These are phyloP conservation scores for Amia ocellicauda DNA, from an alignment of 2,113 vertebrate genomes.

Conservation along the genomic window DNA sequence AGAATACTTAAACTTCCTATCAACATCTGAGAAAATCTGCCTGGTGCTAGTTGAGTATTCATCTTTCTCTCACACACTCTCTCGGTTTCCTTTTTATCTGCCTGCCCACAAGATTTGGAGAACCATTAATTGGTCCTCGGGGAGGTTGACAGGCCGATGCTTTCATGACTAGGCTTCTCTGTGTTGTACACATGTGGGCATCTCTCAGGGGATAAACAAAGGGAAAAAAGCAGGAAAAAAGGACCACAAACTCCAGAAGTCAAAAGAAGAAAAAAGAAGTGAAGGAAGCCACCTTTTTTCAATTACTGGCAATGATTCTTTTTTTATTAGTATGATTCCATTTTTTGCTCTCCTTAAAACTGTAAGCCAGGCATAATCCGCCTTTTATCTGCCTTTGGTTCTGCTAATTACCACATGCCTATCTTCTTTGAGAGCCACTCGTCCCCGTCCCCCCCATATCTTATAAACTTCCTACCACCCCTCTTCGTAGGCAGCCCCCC, in stretches of 20 bases:
- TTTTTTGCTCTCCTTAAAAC: slow-evolving; percentile 56
- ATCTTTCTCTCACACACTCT: slow-evolving; percentile 55
- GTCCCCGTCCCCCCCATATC: slow-evolving; percentile 33
- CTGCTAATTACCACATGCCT: slow-evolving; percentile 51
- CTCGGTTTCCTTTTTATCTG: slow-evolving; percentile 83
- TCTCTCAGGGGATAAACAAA: slow-evolving; percentile 85
- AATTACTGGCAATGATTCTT: slow-evolving; percentile 42
- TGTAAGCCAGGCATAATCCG: slow-evolving; percentile 43
- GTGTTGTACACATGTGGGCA: slow-evolving; percentile 82
- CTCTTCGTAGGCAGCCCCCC: slow-evolving; percentile 22
- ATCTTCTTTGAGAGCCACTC: slow-evolving; percentile 53
- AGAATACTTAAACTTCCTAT: slow-evolving; percentile 83
- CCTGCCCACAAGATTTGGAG: slow-evolving; percentile 84
- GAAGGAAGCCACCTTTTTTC: slow-evolving; percentile 39
- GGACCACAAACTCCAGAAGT: slow-evolving; percentile 66
- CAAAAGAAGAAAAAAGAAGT: slow-evolving; percentile 40
- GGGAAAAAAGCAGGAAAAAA: slow-evolving; percentile 49
- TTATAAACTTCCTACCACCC: slow-evolving; percentile 53
- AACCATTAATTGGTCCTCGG: slow-evolving; percentile 91
- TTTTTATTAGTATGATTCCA: no score
- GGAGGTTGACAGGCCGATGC: slow-evolving; percentile 79
- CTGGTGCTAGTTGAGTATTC: slow-evolving; percentile 73
- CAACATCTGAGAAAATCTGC: slow-evolving; percentile 70
- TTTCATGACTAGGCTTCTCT: slow-evolving; percentile 81
- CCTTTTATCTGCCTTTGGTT: slow-evolving; percentile 51